Percentiles rank a stretch among this genome's conserved stretches.
Conservation (phyloP, 2,888 invertebrate genomes). For the Acronicta psi region DNA sequence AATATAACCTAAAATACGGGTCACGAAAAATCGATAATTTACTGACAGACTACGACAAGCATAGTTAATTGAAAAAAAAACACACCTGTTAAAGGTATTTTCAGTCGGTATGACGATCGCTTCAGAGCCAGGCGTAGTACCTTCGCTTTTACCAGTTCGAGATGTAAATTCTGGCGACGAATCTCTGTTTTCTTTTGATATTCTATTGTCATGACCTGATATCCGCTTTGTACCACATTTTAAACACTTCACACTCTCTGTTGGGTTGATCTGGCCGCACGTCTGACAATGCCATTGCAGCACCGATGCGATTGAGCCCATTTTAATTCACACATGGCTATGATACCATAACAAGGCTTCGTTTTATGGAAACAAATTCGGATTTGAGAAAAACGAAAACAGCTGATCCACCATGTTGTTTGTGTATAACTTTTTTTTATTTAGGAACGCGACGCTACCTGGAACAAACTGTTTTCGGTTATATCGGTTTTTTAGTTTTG, state of each 20-base stretch:
- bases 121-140: constrained; percentile 83
- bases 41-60: constrained; percentile 71
- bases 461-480: constrained; percentile 32
- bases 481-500: constrained; percentile 32
- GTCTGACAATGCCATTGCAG: constrained; percentile 97
- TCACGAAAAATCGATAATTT: constrained; percentile 84
- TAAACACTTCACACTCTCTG: constrained; percentile 94
- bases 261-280: constrained; percentile 96
- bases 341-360: constrained; percentile 84
- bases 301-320: constrained; percentile 98
- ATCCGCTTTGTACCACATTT: constrained; percentile 93
- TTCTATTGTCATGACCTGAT: constrained; percentile 88
- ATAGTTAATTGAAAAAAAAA: constrained; percentile 66
- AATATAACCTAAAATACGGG: constrained; percentile 84
- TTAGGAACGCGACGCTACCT: constrained; percentile 40
- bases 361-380: constrained; percentile 83
- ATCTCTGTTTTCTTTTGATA: constrained; percentile 78
- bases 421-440: constrained; percentile 84
- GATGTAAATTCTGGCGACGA: constrained; percentile 82
- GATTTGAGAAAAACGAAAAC: constrained; percentile 84
- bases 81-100: constrained; percentile 83
- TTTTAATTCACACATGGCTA: constrained; percentile 90
- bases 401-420: constrained; percentile 91
- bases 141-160: constrained; percentile 82
- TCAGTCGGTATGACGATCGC: constrained; percentile 81